These are phyloP conservation scores for Drosophila quasianomalipes DNA, from an alignment of 2,888 invertebrate genomes.

Conservation along the genomic window DNA sequence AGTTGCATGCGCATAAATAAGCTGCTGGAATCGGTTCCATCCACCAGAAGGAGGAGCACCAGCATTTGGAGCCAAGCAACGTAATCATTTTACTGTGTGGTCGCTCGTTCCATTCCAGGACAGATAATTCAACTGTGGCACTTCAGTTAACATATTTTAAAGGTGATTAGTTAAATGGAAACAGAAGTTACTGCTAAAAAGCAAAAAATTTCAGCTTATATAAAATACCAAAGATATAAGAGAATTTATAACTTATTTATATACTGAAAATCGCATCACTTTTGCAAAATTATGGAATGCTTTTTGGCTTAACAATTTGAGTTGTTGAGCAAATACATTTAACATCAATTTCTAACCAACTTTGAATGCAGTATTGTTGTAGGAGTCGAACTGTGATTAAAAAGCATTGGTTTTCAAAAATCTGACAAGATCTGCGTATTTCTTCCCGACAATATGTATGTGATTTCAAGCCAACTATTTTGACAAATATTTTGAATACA, in stretches of 20 bases:
- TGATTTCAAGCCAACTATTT: neutral
- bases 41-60: neutral
- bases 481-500: too few relatives aligned
- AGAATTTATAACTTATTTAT: neutral
- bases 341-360: neutral
- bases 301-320: too few relatives aligned
- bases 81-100: conserved; percentile 60
- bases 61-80: conserved; percentile 1
- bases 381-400: neutral
- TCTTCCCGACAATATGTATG: fast-evolving
- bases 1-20: conserved; percentile 72
- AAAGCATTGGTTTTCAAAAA: fast-evolving
- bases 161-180: conserved; percentile 11
- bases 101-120: conserved; percentile 36
- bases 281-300: too few relatives aligned
- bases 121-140: conserved; percentile 29
- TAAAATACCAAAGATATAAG: neutral
- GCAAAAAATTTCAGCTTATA: neutral
- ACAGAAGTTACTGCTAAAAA: neutral
- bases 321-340: neutral
- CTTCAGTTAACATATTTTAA: conserved; percentile 22
- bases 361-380: neutral
- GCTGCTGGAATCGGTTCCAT: conserved; percentile 24
- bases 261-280: neutral
- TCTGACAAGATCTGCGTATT: neutral